Conservation (phyloP, 2,888 invertebrate genomes). For the Liposcelis brunnea region DNA sequence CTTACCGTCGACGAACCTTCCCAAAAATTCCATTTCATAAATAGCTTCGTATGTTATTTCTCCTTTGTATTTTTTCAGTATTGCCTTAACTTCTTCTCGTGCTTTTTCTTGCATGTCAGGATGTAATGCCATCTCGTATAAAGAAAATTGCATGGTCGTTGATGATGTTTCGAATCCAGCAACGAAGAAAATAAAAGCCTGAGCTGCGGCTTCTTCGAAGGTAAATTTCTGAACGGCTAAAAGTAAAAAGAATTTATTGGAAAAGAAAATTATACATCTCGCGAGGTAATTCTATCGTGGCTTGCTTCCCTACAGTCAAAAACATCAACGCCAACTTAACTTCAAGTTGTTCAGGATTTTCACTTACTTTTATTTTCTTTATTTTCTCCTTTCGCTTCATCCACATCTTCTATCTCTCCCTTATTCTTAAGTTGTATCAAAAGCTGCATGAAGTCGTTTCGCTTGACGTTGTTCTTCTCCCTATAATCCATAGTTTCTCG, state of each 20-base stretch:
- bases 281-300: too few relatives aligned
- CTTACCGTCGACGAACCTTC: conserved; percentile 1
- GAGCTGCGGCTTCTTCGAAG: conserved; percentile 3
- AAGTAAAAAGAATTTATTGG: not conserved
- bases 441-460: conserved; percentile 5
- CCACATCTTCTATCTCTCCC: not conserved
- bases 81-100: not conserved
- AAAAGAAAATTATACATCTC: too few relatives aligned
- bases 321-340: too few relatives aligned
- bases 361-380: too few relatives aligned
- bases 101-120: not conserved
- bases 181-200: conserved; percentile 3
- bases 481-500: conserved; percentile 4
- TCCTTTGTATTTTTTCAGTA: not conserved
- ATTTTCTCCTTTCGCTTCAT: not conserved
- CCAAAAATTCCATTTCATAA: not conserved
- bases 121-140: conserved; percentile 1
- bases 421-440: conserved; percentile 4
- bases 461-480: not conserved
- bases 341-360: too few relatives aligned
- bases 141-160: conserved; percentile 5
- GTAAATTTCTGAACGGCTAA: not conserved
- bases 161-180: conserved; percentile 7
- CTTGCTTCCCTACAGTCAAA: too few relatives aligned
- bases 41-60: not conserved